Evolutionary conservation across 92 coral and sea anemone genomes (phyloP).

Genomic region (Galaxea fascicularis): DNA sequence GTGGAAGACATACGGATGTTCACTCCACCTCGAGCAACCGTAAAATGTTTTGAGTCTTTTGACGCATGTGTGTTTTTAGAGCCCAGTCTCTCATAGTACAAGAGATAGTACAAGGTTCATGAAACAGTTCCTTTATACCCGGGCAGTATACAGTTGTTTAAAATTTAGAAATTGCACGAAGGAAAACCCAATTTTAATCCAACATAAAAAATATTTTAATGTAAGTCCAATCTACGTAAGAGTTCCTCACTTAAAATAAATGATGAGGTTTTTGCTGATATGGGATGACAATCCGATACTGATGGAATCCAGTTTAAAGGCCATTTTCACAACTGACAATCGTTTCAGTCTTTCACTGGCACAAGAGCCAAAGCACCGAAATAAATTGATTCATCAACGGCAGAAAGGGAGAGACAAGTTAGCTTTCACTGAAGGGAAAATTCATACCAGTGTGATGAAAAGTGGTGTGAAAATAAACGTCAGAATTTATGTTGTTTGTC

Average conservation of each 20-base stretch:
- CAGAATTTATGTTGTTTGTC: not conserved
- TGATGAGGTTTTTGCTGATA: not conserved
- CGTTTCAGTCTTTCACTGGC: too few species aligned
- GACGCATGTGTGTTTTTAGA: not conserved
- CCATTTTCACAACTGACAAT: not conserved
- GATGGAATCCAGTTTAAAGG: not conserved
- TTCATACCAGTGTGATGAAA: not conserved
- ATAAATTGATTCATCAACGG: not conserved
- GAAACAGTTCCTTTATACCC: not conserved
- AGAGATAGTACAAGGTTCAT: not conserved
- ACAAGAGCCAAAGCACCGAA: not conserved
- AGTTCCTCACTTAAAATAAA: not conserved
- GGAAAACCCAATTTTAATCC: not conserved
- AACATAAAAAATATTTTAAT: constrained; percentile 2
- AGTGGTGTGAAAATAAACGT: not conserved
- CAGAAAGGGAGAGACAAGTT: not conserved
- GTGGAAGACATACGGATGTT: not conserved
- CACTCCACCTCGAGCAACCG: not conserved
- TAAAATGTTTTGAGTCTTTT: not conserved
- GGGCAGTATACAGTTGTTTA: not conserved
- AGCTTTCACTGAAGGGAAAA: not conserved
- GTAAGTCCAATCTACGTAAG: constrained; percentile 17
- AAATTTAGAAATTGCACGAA: not conserved
- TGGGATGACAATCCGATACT: too few species aligned
- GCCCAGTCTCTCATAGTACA: constrained; percentile 26